Evolutionary conservation across 2,113 vertebrate species (phyloP), one percentile per base, ranked within the genome.

Genomic region (Onychorhynchus coronatus): DNA sequence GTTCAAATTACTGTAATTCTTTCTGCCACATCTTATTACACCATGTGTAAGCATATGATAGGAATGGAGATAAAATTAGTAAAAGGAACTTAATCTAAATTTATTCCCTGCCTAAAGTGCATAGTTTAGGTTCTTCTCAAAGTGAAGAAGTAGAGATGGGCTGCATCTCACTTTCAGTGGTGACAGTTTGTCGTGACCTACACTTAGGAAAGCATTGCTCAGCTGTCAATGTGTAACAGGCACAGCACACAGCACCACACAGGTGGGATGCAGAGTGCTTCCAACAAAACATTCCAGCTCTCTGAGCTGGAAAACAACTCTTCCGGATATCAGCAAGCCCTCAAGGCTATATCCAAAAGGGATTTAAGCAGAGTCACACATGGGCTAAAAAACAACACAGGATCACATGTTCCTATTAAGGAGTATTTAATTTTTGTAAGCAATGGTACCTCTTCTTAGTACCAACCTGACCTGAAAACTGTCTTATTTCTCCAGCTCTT

Each of bases 151-250:
- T 9, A 49, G 59, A 63, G 47, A 28, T 59, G 33, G 25, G 49
- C 37, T 8, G 5, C 72, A 88, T 58, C 65, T 79, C 11, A 25
- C 42, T 75, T 47, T 68, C 52, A 49, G 23, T 30, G 37, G 28
- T 3, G 8, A 39, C 44, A 73, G 18, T 52, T 89, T 74, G 21
- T 87, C 0, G 0, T 65, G 82, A 30, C 52, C 37, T 5, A 27
- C 30, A 14, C 17, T 37, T 19, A 13, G 70, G 19, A 50, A 17
- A 47, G 37, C 52, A 5, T 16, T 75, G 33, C 55, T 35, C 70
- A 72, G 70, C 22, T 5, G 1, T 28, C 74, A 41, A 1, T 17
- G 19, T 52, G n/a, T 37, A 49, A 39, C 39, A 63, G 42, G 39
- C 50, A 35, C 42, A 70, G 75, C 35, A 49, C 27, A 21, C 31